These are phyloP conservation scores for Cerastis rubricosa DNA, from an alignment of 2,888 invertebrate genomes.

Conservation along the genomic window DNA sequence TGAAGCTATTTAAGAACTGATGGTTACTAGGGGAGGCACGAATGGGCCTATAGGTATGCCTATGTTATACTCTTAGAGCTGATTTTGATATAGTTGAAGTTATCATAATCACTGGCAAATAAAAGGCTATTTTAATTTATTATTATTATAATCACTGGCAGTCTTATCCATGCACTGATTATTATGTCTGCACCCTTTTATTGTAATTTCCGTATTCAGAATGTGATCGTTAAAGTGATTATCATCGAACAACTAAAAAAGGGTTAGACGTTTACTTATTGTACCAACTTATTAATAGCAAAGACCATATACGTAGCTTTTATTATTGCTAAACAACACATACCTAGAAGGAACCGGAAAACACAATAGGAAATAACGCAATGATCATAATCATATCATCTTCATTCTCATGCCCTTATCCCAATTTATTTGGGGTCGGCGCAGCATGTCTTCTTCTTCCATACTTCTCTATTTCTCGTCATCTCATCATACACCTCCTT, in stretches of 20 bases:
- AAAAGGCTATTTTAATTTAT: too few relatives aligned
- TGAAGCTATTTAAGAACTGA: constrained; percentile 43
- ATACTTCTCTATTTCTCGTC: too few relatives aligned
- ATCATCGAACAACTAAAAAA: too few relatives aligned
- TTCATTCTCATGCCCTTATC: too few relatives aligned
- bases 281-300: too few relatives aligned
- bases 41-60: background rate
- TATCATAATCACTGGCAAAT: background rate
- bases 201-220: background rate
- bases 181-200: background rate
- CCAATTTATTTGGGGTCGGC: too few relatives aligned
- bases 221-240: too few relatives aligned
- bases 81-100: background rate
- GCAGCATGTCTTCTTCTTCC: too few relatives aligned
- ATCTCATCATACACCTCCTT: too few relatives aligned
- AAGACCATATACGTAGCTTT: too few relatives aligned
- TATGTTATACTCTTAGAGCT: background rate
- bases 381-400: background rate
- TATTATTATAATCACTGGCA: background rate
- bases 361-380: background rate
- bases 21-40: too few relatives aligned
- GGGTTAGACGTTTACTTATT: too few relatives aligned
- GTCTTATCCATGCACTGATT: background rate
- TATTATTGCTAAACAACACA: background rate
- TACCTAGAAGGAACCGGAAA: background rate